These are phyloP conservation scores for Hedya salicella DNA, from an alignment of 2,888 invertebrate species.

Conservation along the genomic window DNA sequence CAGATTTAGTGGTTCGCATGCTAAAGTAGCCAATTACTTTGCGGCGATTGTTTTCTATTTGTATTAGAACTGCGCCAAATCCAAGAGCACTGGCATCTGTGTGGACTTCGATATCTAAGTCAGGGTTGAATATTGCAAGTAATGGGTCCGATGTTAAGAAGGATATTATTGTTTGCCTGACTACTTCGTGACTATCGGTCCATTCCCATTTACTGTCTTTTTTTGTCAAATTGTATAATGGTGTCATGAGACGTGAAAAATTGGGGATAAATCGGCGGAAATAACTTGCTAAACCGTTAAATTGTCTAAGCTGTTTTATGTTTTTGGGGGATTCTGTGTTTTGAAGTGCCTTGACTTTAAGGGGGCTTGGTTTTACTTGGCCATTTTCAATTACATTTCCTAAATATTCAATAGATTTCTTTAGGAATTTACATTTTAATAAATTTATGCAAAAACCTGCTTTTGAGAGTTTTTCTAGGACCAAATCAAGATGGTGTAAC, in stretches of 20 bases:
- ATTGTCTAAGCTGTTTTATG: background rate
- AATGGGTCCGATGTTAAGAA: background rate
- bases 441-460: background rate
- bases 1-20: background rate
- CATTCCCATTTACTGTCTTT: background rate
- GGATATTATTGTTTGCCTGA: background rate
- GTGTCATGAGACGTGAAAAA: background rate
- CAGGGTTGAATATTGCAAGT: background rate
- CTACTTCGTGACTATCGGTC: background rate
- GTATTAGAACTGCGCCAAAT: background rate
- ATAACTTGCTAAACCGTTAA: background rate
- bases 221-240: background rate
- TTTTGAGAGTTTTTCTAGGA: background rate
- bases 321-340: background rate
- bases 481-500: background rate
- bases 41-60: background rate
- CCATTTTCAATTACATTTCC: background rate
- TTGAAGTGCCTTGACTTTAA: background rate
- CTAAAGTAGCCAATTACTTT: background rate
- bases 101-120: background rate
- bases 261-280: background rate
- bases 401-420: background rate
- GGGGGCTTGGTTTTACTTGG: background rate
- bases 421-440: background rate
- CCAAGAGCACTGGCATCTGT: background rate